Conservation (phyloP, 2,797 vertebrate species). For the Clamator glandarius region DNA sequence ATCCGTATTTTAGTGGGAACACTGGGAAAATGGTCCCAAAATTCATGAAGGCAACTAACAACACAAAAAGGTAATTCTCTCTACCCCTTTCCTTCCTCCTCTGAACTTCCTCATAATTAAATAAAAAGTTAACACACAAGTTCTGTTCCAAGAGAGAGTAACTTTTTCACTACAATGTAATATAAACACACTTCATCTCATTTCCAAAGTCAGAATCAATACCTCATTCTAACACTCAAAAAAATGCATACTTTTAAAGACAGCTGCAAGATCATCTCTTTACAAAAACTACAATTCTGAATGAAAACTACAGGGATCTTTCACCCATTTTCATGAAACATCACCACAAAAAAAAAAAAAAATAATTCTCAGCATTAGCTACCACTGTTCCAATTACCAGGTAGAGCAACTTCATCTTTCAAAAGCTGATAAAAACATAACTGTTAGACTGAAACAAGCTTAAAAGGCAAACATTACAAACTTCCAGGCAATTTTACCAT, state of each 20-base stretch:
- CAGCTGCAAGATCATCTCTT: neutral
- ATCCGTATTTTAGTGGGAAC: neutral
- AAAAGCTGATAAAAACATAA: neutral
- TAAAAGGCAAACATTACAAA: neutral
- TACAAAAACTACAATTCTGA: neutral
- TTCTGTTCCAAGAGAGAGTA: neutral
- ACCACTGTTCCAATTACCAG: neutral
- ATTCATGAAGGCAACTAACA: neutral
- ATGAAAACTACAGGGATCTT: neutral
- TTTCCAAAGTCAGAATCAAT: neutral
- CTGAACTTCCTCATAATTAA: neutral
- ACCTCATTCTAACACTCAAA: neutral
- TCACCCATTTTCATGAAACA: neutral
- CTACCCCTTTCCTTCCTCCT: neutral
- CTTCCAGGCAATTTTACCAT: neutral
- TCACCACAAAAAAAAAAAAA: neutral
- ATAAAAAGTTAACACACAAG: neutral
- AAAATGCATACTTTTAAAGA: neutral
- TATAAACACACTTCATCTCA: conserved; percentile 1
- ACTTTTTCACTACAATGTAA: neutral
- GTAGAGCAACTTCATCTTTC: neutral
- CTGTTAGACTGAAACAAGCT: neutral
- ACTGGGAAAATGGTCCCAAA: neutral
- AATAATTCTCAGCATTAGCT: neutral
- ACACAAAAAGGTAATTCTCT: neutral